phyloP scores from a whole-genome alignment of 2,113 vertebrate species.

The Helogale parvula region DNA sequence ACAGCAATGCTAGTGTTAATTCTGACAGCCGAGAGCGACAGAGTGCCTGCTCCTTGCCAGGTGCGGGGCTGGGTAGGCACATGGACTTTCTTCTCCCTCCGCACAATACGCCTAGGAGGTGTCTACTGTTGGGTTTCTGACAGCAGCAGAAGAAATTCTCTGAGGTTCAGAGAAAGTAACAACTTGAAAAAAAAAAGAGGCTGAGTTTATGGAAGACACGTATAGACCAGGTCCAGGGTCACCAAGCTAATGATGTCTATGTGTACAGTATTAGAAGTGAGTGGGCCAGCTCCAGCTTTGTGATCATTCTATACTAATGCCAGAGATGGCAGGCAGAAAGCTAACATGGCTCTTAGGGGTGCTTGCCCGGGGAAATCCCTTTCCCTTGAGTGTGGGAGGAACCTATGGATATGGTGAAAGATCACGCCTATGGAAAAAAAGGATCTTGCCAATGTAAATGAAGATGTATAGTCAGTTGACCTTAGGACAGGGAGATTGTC shows the following conservation, averaged over 20 bases:
- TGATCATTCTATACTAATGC: background rate
- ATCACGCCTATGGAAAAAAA: background rate
- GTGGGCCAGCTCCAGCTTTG: background rate
- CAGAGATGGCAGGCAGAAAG: background rate
- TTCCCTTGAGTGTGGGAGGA: background rate
- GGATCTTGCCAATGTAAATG: background rate
- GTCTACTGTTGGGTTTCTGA: background rate
- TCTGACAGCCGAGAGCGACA: background rate
- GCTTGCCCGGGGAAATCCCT: background rate
- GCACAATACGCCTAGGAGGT: background rate
- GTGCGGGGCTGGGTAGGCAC: background rate
- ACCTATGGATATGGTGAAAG: background rate
- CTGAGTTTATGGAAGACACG: fast-evolving
- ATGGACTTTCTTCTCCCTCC: background rate
- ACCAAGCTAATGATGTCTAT: background rate
- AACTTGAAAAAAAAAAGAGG: background rate
- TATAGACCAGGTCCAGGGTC: background rate
- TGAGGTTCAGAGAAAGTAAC: background rate
- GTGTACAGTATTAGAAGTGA: background rate
- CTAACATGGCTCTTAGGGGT: background rate
- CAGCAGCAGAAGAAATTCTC: background rate
- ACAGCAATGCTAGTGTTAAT: background rate
- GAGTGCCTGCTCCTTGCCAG: background rate
- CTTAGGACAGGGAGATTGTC: background rate
- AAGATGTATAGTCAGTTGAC: background rate